phyloP scores from a whole-genome alignment of 2,113 vertebrate species.

The Tachuris rubrigastra region DNA sequence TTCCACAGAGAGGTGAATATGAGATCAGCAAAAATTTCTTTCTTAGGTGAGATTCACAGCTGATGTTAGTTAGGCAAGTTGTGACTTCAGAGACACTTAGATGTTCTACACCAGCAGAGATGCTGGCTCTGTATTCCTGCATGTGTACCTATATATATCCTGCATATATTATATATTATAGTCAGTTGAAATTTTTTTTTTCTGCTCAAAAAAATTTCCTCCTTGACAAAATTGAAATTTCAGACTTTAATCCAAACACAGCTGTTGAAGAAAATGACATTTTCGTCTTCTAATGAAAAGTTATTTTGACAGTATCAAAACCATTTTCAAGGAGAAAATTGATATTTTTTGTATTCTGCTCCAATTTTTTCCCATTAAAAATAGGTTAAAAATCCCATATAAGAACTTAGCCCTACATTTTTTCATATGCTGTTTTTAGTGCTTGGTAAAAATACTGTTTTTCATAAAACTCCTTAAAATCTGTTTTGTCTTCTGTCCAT shows the following conservation, averaged over 20 bases:
- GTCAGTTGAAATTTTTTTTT: background rate
- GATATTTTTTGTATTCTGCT: background rate
- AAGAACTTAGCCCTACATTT: background rate
- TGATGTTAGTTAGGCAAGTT: slow-evolving; percentile 41
- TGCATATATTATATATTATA: slow-evolving; percentile 59
- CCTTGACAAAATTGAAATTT: slow-evolving; percentile 28
- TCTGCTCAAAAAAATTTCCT: background rate
- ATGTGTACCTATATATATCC: slow-evolving; percentile 63
- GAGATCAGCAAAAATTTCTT: background rate
- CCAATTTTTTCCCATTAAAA: background rate
- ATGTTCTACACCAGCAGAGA: slow-evolving; percentile 6
- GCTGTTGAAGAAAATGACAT: background rate
- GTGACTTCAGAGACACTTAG: slow-evolving; percentile 41
- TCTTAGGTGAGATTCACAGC: slow-evolving; percentile 41
- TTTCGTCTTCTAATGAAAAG: slow-evolving; percentile 32
- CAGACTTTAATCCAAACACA: slow-evolving; percentile 14
- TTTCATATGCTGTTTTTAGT: background rate
- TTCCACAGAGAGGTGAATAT: slow-evolving; percentile 6
- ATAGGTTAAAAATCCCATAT: background rate
- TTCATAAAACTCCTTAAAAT: background rate
- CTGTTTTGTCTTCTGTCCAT: background rate
- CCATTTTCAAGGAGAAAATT: background rate
- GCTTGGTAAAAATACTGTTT: background rate
- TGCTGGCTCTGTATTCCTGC: slow-evolving; percentile 60
- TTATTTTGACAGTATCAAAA: slow-evolving; percentile 20